Evolutionary conservation across 64 coral and sea anemone species (phyloP), one percentile per base, ranked within the genome.

Genomic region (Exaiptasia diaphana): DNA sequence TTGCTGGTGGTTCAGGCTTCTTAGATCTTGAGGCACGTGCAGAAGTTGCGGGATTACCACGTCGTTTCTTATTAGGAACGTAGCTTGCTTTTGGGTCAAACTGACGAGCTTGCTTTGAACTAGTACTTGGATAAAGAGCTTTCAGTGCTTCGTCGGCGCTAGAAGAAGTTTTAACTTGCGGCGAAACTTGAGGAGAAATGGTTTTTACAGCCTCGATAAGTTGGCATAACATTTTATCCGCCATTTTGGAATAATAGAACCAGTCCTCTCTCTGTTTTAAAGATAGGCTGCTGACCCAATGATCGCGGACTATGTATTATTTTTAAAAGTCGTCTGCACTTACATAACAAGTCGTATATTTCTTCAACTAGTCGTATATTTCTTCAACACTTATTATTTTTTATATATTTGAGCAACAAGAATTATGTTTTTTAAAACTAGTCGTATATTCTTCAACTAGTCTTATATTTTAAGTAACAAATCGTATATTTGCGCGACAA

Each of bases 191-290:
- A 76, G 73, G 73, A 76, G 73, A 76, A 49, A 76, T 45, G 54
- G 73, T 76, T 29, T 76, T 76, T 76, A 76, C 48, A 55, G 29
- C 73, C 49, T 55, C 42, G 41, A 50, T 75, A 75, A 50, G 72
- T 45, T 75, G 72, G 43, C 72, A 75, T 75, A 75, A 49, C 46
- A 75, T 75, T 75, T 75, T 75, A 75, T 75, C 72, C 72, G 72
- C 39, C 72, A 75, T 75, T 49, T 75, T 75, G 42, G 36, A 49
- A 4, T 76, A 54, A 42, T 76, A 76, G 46, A 50, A 17, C 49
- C 73, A 76, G 73, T 76, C 54, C 54, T 44, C 71, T 75, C 48
- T 75, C 53, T 56, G 53, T 56, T 56, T 56, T 56, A 56, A 56
- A 56, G 53, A 56, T 17, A 56, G 53, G 11, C 53, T 56, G 0